Conservation (phyloP, 92 coral and sea anemone species). For the Paramuricea clavata region DNA sequence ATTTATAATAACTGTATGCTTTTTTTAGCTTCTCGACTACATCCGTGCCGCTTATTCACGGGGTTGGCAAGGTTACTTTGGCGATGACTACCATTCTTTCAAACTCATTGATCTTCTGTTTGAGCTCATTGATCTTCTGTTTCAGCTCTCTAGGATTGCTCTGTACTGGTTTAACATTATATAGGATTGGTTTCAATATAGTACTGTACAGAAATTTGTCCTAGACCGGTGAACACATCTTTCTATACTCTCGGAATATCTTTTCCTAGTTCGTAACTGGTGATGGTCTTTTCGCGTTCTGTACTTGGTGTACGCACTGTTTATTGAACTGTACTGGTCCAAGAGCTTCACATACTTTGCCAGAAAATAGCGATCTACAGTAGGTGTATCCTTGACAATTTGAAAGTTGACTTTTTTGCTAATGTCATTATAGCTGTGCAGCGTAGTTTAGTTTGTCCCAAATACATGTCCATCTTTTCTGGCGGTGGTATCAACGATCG, state of each 20-base stretch:
- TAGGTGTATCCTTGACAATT: slow-evolving; percentile 53
- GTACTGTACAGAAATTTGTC: slow-evolving; percentile 66
- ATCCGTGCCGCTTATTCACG: slow-evolving; percentile 72
- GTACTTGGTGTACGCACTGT: slow-evolving; percentile 21
- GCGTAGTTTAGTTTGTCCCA: background rate
- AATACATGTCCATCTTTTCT: no score
- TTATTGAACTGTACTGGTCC: slow-evolving; percentile 41
- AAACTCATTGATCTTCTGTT: no score
- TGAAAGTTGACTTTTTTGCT: slow-evolving; percentile 61
- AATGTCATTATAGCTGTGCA: background rate
- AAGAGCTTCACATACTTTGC: slow-evolving; percentile 66
- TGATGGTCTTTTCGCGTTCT: slow-evolving; percentile 1
- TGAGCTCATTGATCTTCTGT: slow-evolving; percentile 12
- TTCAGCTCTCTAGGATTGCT: slow-evolving; percentile 48
- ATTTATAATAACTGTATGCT: background rate
- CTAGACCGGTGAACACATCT: slow-evolving; percentile 72
- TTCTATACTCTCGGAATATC: slow-evolving; percentile 25
- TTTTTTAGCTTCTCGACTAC: slow-evolving; percentile 50
- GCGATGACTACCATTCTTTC: slow-evolving; percentile 64
- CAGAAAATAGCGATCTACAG: slow-evolving; percentile 46
- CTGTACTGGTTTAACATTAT: slow-evolving; percentile 32
- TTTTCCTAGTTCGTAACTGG: background rate
- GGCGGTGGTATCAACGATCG: no score
- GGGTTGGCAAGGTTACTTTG: slow-evolving; percentile 55
- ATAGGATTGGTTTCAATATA: slow-evolving; percentile 56